phyloP scores from a whole-genome alignment of 2,888 invertebrate genomes.

The Maniola hyperantus region DNA sequence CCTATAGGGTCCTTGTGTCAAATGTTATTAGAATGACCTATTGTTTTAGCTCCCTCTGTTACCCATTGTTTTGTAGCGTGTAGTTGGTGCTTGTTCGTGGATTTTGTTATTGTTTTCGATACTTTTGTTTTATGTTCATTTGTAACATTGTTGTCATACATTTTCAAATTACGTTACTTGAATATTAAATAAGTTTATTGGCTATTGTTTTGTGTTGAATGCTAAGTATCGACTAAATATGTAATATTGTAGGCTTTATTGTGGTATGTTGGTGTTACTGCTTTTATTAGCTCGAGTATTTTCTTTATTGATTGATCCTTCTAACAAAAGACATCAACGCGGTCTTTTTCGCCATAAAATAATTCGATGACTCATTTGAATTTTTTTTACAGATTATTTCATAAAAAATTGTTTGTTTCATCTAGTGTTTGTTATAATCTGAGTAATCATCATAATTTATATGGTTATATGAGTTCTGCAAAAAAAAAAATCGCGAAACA shows the following conservation, averaged over 20 bases:
- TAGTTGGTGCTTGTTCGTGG: conserved; percentile 46
- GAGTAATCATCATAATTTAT: no score
- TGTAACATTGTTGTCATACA: conserved; percentile 29
- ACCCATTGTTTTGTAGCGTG: conserved; percentile 50
- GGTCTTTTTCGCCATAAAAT: conserved; percentile 27
- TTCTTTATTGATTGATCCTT: conserved; percentile 32
- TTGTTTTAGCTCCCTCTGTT: conserved; percentile 47
- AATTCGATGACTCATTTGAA: not conserved
- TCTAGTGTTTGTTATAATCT: no score
- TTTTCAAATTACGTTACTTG: conserved; percentile 31
- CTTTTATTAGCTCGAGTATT: conserved; percentile 29
- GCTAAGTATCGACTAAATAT: conserved; percentile 18
- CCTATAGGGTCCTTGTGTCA: conserved; percentile 59
- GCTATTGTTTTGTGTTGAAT: conserved; percentile 31
- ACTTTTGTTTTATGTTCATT: conserved; percentile 45
- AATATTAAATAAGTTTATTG: conserved; percentile 29
- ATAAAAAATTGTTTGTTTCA: not conserved
- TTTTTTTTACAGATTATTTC: not conserved
- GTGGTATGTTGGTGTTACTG: conserved; percentile 30
- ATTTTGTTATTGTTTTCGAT: conserved; percentile 53
- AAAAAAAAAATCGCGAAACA: no score
- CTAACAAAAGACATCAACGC: conserved; percentile 52
- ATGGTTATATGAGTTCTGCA: no score
- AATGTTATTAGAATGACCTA: conserved; percentile 62
- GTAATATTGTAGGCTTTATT: conserved; percentile 23